Conservation (phyloP, 1,140 invertebrate genomes). For the Bilobella aurantiaca region DNA sequence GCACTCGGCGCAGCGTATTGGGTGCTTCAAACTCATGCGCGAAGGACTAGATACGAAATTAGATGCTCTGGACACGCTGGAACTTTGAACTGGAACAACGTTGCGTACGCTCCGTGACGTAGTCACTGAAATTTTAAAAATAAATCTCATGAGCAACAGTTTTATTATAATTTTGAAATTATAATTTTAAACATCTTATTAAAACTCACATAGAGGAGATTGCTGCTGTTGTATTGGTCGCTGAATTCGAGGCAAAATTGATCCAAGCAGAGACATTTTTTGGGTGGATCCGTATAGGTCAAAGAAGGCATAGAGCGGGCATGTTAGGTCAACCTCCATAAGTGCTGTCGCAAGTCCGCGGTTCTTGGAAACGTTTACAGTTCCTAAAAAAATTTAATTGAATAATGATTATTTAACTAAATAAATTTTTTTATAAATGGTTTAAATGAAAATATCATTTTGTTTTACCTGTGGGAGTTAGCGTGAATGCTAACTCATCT, state of each 20-base stretch:
- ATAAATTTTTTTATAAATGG: constrained; percentile 23
- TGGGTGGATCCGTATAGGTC: constrained; percentile 91
- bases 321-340: constrained; percentile 87
- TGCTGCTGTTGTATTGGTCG: too few species aligned
- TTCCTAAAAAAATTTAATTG: constrained; percentile 44
- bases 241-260: background rate
- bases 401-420: background rate
- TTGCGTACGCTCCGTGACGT: too few species aligned
- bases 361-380: constrained; percentile 81
- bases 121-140: too few species aligned
- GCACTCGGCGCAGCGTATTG: background rate
- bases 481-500: constrained; percentile 80
- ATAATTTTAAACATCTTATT: too few species aligned
- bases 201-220: too few species aligned
- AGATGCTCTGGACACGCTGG: constrained; percentile 11
- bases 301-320: constrained; percentile 85
- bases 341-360: constrained; percentile 65
- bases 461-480: constrained; percentile 64
- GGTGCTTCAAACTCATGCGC: background rate
- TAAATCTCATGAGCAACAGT: too few species aligned
- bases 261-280: constrained; percentile 62
- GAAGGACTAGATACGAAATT: background rate
- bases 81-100: too few species aligned
- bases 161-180: too few species aligned
- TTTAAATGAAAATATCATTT: too few species aligned